A percentile compares a stretch with the other conserved stretches of the same genome.
These are phyloP conservation scores for Acromyrmex heyeri DNA, from an alignment of 1,140 invertebrate species.

Conservation along the genomic window DNA sequence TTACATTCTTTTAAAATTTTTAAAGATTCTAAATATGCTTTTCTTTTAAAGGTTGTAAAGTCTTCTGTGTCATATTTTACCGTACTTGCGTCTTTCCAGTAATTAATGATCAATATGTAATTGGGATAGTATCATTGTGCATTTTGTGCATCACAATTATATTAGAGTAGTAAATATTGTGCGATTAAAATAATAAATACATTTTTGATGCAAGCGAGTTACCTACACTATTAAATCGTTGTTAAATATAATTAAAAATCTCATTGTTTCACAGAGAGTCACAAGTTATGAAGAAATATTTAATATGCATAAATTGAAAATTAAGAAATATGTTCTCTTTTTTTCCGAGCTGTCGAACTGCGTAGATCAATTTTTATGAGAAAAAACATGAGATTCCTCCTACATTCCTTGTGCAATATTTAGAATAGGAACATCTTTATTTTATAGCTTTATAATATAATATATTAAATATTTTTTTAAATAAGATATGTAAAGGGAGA, in stretches of 20 bases:
- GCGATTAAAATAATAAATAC: not conserved
- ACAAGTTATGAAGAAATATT: no score
- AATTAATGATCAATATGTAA: not conserved
- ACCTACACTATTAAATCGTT: not conserved
- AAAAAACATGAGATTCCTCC: no score
- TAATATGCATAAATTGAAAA: no score
- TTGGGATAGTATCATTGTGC: not conserved
- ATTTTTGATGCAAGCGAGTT: not conserved
- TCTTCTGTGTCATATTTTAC: constrained; percentile 49
- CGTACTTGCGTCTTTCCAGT: constrained; percentile 18
- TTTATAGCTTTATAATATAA: no score
- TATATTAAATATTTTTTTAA: no score
- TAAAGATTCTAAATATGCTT: not conserved
- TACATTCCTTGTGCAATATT: no score
- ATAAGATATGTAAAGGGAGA: no score
- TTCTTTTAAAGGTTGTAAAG: constrained; percentile 25
- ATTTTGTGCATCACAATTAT: not conserved
- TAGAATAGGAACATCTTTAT: no score
- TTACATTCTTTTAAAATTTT: not conserved
- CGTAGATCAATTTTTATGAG: no score
- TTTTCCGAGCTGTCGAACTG: no score
- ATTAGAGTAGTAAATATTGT: not conserved
- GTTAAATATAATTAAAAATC: not conserved
- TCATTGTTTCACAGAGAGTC: no score
- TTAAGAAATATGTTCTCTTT: no score